A percentile compares a stretch with the other conserved stretches of the same genome.
These are phyloP conservation scores for Danaus melanippus DNA, from an alignment of 1,140 invertebrate genomes.

Conservation along the genomic window DNA sequence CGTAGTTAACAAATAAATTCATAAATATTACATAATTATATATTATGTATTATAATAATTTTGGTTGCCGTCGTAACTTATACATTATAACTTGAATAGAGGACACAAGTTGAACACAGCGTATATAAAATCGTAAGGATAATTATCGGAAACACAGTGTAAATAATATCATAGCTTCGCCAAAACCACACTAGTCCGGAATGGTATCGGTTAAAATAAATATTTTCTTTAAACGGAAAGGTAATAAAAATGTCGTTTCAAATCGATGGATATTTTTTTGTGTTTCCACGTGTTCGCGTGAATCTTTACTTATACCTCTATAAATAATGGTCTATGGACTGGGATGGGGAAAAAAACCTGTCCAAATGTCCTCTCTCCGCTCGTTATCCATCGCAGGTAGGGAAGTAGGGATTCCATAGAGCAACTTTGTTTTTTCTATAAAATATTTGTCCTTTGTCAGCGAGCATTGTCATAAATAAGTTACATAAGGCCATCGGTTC, in stretches of 20 bases:
- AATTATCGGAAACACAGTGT: too few relatives aligned
- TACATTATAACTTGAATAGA: too few relatives aligned
- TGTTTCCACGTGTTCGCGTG: constrained; percentile 15
- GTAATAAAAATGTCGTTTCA: constrained; percentile 4
- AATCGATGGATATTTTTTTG: constrained; percentile 12
- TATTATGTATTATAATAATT: too few relatives aligned
- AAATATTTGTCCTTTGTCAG: constrained; percentile 14
- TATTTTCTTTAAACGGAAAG: too few relatives aligned
- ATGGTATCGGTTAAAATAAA: too few relatives aligned
- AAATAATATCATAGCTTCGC: too few relatives aligned
- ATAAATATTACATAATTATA: too few relatives aligned
- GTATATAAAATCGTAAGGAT: too few relatives aligned
- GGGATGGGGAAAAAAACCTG: constrained; percentile 13
- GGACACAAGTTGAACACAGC: too few relatives aligned
- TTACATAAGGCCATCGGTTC: constrained; percentile 11
- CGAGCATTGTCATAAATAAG: constrained; percentile 8
- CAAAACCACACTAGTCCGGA: too few relatives aligned
- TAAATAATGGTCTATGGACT: constrained; percentile 20
- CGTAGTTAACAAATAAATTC: too few relatives aligned
- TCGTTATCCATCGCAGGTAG: constrained; percentile 16
- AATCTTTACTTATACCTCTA: constrained; percentile 19
- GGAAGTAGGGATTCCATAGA: constrained; percentile 3
- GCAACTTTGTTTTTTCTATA: constrained; percentile 4
- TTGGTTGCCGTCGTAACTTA: too few relatives aligned
- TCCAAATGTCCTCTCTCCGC: constrained; percentile 11